Evolutionary conservation across 1,140 invertebrate species (phyloP), one percentile per base, ranked within the genome.

Genomic region (Drosophila kanapiae): DNA sequence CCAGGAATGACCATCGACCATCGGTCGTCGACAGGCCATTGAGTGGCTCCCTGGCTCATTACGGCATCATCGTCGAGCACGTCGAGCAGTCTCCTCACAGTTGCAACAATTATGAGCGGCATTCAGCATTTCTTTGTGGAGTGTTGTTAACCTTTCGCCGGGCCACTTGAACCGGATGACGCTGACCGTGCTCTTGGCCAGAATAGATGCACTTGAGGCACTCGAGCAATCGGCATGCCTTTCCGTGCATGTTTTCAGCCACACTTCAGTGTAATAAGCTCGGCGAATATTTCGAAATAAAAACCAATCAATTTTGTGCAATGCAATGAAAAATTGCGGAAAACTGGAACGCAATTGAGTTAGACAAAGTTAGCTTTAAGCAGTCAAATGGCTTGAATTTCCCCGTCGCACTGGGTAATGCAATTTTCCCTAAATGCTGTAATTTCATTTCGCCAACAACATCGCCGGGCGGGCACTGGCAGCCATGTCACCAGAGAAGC

Each of bases 131-230:
- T 70, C 65, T 77, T 84, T 83, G 83, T 84, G 42, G 51, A 90
- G 82, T 90, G 85, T 91, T 85, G 70, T 88, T 88, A 88, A 88
- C 85, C 85, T 88, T 88, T 88, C 86, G 81, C 33, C 70, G 63
- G 70, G 70, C 80, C 85, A 88, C 85, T 88, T 79, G 85, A 88
- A 54, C 47, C 63, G 53, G 27, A 76, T 51, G 49, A 65, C 60
- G 61, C 31, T 18, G 45, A 11, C 38, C 37, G 37, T 74, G 70
- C 70, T 72, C 68, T 72, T 74, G 48, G 67, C 67, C 67, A 70
- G 65, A 70, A 70, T 70, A 70, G 45, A 68, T 54, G 67, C 67
- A 70, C 67, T 70, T n/a, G 69, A 71, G 64, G 14, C 64, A 71
- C 68, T 71, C 49, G 68, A 53, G 38, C 54, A 60, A 18, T 67